Evolutionary conservation across 2,113 vertebrate genomes (phyloP).

Genomic region (Gallinago jamesoni): DNA sequence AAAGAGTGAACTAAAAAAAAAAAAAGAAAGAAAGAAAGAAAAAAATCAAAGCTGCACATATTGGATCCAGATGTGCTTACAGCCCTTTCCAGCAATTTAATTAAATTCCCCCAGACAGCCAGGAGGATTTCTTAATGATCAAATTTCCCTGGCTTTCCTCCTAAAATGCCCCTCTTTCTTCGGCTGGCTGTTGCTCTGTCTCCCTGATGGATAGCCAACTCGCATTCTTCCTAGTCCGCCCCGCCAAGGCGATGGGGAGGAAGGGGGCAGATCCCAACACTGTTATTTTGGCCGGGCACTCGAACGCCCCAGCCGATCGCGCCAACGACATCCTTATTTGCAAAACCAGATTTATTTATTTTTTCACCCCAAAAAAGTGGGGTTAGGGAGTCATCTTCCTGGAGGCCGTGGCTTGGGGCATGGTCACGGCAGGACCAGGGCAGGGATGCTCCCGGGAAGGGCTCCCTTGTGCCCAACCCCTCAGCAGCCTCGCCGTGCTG

Average conservation of each 20-base stretch:
- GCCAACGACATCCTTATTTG: neutral
- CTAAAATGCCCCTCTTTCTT: constrained; percentile 69
- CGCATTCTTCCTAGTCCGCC: constrained; percentile 56
- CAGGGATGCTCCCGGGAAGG: neutral
- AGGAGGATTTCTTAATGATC: constrained; percentile 85
- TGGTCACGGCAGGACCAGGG: neutral
- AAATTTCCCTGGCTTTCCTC: constrained; percentile 82
- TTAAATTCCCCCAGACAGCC: constrained; percentile 88
- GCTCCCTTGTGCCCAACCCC: fast-evolving
- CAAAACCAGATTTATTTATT: neutral
- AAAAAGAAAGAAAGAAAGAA: constrained; percentile 10
- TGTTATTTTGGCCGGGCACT: neutral
- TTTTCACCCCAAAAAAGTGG: neutral
- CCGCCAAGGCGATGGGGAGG: constrained; percentile 42
- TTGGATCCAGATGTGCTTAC: constrained; percentile 86
- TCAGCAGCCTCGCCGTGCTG: fast-evolving
- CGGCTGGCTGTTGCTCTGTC: constrained; percentile 63
- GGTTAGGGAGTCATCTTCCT: neutral
- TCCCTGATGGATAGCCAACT: constrained; percentile 78
- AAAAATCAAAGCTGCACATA: constrained; percentile 80
- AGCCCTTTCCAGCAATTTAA: constrained; percentile 84
- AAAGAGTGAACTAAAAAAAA: constrained; percentile 55
- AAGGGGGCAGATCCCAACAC: neutral
- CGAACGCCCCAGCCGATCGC: fast-evolving
- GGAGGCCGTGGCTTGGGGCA: fast-evolving